These are phyloP conservation scores for Artibeus jamaicensis DNA, from an alignment of 2,797 vertebrate species.

Conservation along the genomic window DNA sequence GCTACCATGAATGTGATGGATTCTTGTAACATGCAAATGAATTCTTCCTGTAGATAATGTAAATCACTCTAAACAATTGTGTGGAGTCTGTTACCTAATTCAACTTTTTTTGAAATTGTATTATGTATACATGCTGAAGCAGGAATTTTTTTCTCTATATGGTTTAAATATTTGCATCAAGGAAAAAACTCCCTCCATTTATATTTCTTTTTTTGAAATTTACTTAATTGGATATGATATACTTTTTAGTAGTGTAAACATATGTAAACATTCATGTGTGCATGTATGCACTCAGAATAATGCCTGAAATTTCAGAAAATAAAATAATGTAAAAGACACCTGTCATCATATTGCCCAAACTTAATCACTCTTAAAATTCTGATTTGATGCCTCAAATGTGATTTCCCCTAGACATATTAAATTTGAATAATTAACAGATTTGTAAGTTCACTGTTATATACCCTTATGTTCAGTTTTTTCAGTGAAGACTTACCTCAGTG, in stretches of 20 bases:
- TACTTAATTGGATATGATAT: background rate
- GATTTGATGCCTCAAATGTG: background rate
- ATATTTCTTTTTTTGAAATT: background rate
- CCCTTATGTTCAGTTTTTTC: background rate
- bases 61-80: background rate
- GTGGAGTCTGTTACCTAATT: background rate
- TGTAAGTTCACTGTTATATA: background rate
- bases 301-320: background rate
- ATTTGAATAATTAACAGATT: background rate
- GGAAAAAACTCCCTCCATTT: background rate
- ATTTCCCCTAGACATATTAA: background rate
- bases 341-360: rapidly evolving
- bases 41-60: background rate
- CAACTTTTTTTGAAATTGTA: background rate
- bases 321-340: background rate
- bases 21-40: background rate
- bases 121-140: background rate
- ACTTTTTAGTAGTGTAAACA: background rate
- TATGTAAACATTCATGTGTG: background rate
- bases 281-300: background rate
- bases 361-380: background rate
- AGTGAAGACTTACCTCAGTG: background rate
- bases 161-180: background rate
- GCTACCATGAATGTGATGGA: background rate
- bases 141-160: background rate